Conservation (phyloP, 2,113 vertebrate species). For the Tringa solitaria region DNA sequence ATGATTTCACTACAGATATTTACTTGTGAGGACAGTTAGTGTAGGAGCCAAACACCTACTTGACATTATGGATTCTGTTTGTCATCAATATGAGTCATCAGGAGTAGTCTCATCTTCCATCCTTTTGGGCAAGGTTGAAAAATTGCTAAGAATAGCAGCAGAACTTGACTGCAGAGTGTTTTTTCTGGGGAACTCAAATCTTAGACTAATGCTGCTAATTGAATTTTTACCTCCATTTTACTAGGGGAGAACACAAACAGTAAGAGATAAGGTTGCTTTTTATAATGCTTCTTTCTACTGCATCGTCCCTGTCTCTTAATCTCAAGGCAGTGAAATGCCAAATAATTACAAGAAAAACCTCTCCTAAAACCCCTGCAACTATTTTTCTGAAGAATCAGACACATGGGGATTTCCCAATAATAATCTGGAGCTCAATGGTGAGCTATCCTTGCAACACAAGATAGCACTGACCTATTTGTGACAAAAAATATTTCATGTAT, state of each 20-base stretch:
- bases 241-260: background rate
- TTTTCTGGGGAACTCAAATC: conserved; percentile 34
- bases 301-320: background rate
- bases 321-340: background rate
- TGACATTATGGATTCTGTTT: conserved; percentile 29
- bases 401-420: background rate
- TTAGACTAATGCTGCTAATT: conserved; percentile 16
- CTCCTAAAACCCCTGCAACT: background rate
- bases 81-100: conserved; percentile 42
- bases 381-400: background rate
- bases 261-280: background rate
- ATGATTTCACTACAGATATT: background rate
- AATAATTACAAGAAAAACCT: background rate
- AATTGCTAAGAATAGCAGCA: conserved; percentile 65
- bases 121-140: conserved; percentile 20
- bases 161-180: conserved; percentile 29
- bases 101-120: conserved; percentile 42
- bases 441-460: background rate
- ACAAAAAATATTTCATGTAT: background rate
- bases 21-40: background rate
- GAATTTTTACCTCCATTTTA: conserved; percentile 35
- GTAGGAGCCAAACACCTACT: background rate
- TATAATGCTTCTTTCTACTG: background rate
- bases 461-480: background rate
- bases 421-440: background rate